Evolutionary conservation across 2,888 invertebrate genomes (phyloP).

Genomic region (Apeira syringaria): DNA sequence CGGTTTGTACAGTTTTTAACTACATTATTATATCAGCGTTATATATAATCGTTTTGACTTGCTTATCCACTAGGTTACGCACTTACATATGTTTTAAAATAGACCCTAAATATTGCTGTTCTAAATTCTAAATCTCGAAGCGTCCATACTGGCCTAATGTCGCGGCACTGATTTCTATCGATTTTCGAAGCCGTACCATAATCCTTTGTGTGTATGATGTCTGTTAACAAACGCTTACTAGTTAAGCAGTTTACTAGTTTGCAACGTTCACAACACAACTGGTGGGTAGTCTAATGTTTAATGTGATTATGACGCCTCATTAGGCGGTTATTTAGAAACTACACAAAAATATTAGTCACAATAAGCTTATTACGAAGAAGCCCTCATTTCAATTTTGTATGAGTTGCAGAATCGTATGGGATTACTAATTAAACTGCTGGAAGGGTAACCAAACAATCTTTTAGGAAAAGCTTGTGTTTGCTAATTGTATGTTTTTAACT

Average conservation of each 20-base stretch:
- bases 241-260: conserved; percentile 70
- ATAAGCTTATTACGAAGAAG: neutral
- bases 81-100: too few relatives aligned
- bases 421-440: too few relatives aligned
- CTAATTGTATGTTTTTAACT: too few relatives aligned
- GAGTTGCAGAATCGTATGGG: too few relatives aligned
- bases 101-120: too few relatives aligned
- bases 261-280: conserved; percentile 13
- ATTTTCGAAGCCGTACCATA: conserved; percentile 75
- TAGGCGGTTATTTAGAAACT: conserved; percentile 19
- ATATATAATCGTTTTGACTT: too few relatives aligned
- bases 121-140: too few relatives aligned
- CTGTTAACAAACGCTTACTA: conserved; percentile 79
- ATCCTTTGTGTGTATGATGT: conserved; percentile 71
- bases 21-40: too few relatives aligned
- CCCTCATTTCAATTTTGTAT: neutral
- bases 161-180: conserved; percentile 47
- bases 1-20: too few relatives aligned
- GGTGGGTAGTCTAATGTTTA: conserved; percentile 17
- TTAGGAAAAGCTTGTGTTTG: too few relatives aligned
- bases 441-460: too few relatives aligned
- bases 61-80: too few relatives aligned
- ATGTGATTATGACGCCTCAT: conserved; percentile 30
- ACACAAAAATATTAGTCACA: neutral
- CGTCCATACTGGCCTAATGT: conserved; percentile 6